These are phyloP conservation scores for Sporophila hypoxantha DNA, from an alignment of 2,113 vertebrate genomes.

Conservation along the genomic window DNA sequence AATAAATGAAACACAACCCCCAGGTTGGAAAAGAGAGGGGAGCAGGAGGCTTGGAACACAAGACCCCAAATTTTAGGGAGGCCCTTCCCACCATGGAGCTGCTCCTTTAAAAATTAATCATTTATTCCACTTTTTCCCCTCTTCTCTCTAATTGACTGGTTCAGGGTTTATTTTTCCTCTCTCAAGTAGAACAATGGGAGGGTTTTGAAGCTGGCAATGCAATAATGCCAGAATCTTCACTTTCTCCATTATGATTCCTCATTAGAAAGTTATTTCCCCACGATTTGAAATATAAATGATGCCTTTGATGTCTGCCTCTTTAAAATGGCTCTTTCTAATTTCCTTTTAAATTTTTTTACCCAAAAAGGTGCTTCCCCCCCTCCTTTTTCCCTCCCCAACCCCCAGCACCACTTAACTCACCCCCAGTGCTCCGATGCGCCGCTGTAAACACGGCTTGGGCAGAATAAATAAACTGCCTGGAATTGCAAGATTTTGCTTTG, in stretches of 20 bases:
- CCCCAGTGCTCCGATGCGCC: constrained; percentile 30
- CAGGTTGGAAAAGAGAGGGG: not conserved
- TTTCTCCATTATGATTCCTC: constrained; percentile 52
- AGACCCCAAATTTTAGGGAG: not conserved
- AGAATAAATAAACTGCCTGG: constrained; percentile 65
- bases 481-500: constrained; percentile 59
- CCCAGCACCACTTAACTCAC: constrained; percentile 15
- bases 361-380: not conserved
- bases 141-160: constrained; percentile 32
- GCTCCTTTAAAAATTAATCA: constrained; percentile 48
- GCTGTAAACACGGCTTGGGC: constrained; percentile 51
- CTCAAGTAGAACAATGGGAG: constrained; percentile 62
- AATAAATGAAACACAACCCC: not conserved
- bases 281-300: constrained; percentile 64
- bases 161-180: not conserved
- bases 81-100: not conserved
- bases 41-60: not conserved
- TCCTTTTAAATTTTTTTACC: constrained; percentile 1
- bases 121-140: constrained; percentile 27
- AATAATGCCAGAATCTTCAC: constrained; percentile 25
- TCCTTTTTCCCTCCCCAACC: not conserved
- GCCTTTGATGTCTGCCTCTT: constrained; percentile 58
- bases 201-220: constrained; percentile 55
- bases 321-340: constrained; percentile 37
- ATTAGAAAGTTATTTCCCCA: constrained; percentile 69